Evolutionary conservation across 2,113 vertebrate species (phyloP), one percentile per base, ranked within the genome.

Genomic region (Anhinga anhinga): DNA sequence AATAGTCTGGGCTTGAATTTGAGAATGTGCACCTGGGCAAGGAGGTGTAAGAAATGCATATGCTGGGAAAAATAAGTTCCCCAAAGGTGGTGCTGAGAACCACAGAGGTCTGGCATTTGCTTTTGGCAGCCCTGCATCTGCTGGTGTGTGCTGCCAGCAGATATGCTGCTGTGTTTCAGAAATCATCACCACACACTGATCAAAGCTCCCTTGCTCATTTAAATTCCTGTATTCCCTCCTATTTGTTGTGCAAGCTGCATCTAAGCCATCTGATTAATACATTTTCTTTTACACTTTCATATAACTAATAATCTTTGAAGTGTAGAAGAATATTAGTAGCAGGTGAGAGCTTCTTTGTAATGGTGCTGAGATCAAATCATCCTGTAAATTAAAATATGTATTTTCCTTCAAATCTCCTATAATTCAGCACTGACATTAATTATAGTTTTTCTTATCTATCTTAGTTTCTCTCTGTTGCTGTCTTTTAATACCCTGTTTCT

Each of bases 341-440:
- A 93, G 58, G 36, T 93, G 62, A 88, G 78, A 95, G 18, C 30
- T 78, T 81, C 38, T 92, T 94, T 74, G 76, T 65, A 69, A 77
- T 15, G 27, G 72, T 62, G 62, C 16, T 18, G 50, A 80, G 63
- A 95, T 86, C 17, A 93, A 93, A 94, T 81, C 20, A 73, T 70
- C 19, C 59, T 50, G 14, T 77, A 90, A 90, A 96, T 90, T 77
- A 93, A 88, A 96, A 86, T 77, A 81, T 5, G 36, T 58, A 55
- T 90, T 96, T 97, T 96, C 40, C 38, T 88, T 93, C 88, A 79
- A 87, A 93, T 69, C 8, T 38, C 34, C 70, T 82, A 42, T 85
- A 90, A 88, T 91, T 94, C 82, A 92, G 30, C 22, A 86, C 29
- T 86, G 90, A 90, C 63, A 73, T 40, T 96, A 93, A 93, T 95